A percentile compares a stretch with the other conserved stretches of the same genome.
phyloP scores from a whole-genome alignment of 2,888 invertebrate genomes.

The Cremastinae sp. region DNA sequence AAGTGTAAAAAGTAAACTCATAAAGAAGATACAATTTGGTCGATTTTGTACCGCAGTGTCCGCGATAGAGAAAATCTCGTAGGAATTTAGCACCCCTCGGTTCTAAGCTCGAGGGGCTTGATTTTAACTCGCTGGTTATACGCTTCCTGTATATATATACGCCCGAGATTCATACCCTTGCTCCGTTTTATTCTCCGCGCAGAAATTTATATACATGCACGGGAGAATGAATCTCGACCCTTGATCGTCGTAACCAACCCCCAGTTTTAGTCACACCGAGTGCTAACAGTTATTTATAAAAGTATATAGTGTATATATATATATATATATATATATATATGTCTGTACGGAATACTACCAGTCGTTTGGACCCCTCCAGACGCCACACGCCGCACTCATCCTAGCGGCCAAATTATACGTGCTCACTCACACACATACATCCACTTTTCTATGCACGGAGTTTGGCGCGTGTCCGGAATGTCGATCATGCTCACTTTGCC shows the following conservation, averaged over 20 bases:
- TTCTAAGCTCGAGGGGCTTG: slow-evolving; percentile 24
- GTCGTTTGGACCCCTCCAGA: slow-evolving; percentile 20
- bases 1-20: slow-evolving; percentile 75
- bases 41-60: slow-evolving; percentile 71
- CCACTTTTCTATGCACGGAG: slow-evolving; percentile 19
- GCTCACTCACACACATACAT: background rate
- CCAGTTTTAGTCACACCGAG: slow-evolving; percentile 71
- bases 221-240: slow-evolving; percentile 57
- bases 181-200: slow-evolving; percentile 63
- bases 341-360: slow-evolving; percentile 41
- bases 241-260: slow-evolving; percentile 66
- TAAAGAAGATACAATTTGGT: slow-evolving; percentile 70
- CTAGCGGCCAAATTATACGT: background rate
- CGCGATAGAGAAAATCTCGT: slow-evolving; percentile 31
- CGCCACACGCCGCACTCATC: slow-evolving; percentile 7
- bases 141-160: slow-evolving; percentile 17
- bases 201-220: slow-evolving; percentile 4
- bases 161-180: slow-evolving; percentile 66
- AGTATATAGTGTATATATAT: slow-evolving; percentile 54
- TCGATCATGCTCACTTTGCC: slow-evolving; percentile 57
- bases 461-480: slow-evolving; percentile 57
- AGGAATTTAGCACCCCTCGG: slow-evolving; percentile 38
- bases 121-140: slow-evolving; percentile 37
- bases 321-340: too few relatives aligned
- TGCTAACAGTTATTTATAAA: slow-evolving; percentile 74